phyloP scores from a whole-genome alignment of 2,888 invertebrate genomes.

The Luperina nickerlii region DNA sequence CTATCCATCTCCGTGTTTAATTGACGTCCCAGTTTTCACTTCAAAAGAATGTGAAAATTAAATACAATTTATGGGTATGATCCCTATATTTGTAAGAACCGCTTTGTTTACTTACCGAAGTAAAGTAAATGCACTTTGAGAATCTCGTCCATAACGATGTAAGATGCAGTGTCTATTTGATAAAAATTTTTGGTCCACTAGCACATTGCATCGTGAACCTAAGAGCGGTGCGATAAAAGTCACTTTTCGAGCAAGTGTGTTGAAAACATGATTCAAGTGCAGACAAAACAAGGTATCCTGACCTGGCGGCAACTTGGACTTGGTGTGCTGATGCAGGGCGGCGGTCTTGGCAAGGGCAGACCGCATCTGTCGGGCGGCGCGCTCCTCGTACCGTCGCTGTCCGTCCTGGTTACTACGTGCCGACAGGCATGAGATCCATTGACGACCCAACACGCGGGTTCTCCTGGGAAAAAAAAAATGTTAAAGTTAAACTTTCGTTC shows the following conservation, averaged over 20 bases:
- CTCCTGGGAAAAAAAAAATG: constrained; percentile 64
- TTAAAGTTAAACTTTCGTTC: neutral
- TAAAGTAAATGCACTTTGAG: neutral
- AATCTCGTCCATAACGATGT: neutral
- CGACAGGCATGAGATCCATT: constrained; percentile 94
- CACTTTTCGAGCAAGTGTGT: neutral
- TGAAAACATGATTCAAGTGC: neutral
- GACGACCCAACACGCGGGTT: constrained; percentile 88
- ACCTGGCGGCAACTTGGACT: constrained; percentile 79
- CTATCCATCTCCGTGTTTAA: no score
- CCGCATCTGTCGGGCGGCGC: constrained; percentile 92
- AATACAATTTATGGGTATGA: neutral
- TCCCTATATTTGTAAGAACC: neutral
- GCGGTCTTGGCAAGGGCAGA: constrained; percentile 89
- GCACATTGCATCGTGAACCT: neutral
- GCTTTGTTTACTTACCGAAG: neutral
- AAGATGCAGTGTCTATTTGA: neutral
- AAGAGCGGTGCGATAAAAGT: neutral
- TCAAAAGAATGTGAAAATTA: no score
- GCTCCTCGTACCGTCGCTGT: constrained; percentile 95
- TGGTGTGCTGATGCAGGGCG: constrained; percentile 69
- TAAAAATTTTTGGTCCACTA: neutral
- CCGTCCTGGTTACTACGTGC: constrained; percentile 97
- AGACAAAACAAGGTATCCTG: neutral
- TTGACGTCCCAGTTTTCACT: no score